Conservation (phyloP, 2,113 vertebrate species). For the Penelope pileata region DNA sequence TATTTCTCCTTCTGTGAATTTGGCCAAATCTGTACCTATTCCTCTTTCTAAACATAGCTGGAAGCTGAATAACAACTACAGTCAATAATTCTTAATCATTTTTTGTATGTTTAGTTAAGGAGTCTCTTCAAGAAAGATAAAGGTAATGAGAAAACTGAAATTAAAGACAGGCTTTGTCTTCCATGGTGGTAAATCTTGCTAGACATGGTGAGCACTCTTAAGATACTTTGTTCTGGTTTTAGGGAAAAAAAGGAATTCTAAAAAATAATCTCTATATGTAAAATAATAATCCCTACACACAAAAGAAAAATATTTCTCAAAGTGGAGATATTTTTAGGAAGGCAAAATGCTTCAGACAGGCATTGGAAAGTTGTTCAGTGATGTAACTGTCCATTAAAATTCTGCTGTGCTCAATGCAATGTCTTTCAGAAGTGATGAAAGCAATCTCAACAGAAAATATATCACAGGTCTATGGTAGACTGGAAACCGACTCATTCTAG, state of each 20-base stretch:
- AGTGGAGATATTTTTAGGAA: neutral
- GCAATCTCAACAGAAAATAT: neutral
- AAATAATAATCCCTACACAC: rapidly evolving
- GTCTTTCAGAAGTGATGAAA: neutral
- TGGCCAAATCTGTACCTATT: neutral
- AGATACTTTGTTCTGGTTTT: neutral
- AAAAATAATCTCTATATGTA: neutral
- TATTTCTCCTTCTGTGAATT: neutral
- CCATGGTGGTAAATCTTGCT: neutral
- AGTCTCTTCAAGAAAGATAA: neutral
- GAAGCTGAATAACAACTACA: neutral
- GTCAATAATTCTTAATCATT: neutral
- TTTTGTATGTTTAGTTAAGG: neutral
- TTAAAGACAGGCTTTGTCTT: neutral
- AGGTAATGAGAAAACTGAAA: neutral
- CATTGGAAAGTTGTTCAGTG: neutral
- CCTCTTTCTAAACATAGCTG: neutral
- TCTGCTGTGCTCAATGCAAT: neutral
- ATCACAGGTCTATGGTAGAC: neutral
- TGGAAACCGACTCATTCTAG: neutral
- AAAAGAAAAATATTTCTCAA: neutral
- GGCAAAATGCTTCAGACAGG: neutral
- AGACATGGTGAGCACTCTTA: neutral
- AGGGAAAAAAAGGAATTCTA: neutral
- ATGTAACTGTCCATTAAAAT: neutral